Percentiles rank a stretch among this genome's conserved stretches.
These are phyloP conservation scores for Meda fulgida DNA, from an alignment of 2,797 vertebrate genomes.

Conservation along the genomic window DNA sequence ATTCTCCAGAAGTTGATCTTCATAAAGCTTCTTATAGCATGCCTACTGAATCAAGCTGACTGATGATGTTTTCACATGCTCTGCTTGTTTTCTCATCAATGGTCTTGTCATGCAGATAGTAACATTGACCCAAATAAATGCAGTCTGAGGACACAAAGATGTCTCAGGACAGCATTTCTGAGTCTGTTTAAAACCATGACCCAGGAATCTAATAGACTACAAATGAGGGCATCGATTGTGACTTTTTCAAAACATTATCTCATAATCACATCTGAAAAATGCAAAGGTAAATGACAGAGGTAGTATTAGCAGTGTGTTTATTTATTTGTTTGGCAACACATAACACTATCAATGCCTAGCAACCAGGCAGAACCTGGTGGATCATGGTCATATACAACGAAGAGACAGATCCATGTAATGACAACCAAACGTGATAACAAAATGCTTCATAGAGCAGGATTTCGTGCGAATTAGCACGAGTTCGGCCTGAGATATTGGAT, in stretches of 20 bases:
- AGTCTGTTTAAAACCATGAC: neutral
- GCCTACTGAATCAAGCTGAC: neutral
- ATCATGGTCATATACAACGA: neutral
- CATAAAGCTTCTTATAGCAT: neutral
- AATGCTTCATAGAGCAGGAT: neutral
- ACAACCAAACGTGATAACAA: neutral
- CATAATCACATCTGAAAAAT: conserved; percentile 1
- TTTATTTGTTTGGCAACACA: neutral
- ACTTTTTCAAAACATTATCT: neutral
- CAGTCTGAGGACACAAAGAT: neutral
- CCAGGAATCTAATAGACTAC: neutral
- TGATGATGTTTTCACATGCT: neutral
- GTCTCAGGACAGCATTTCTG: conserved; percentile 1
- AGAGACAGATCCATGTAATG: neutral
- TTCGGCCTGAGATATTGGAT: neutral
- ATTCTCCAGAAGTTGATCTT: neutral
- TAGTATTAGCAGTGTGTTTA: neutral
- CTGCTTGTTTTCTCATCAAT: neutral
- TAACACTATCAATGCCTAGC: neutral
- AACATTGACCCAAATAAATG: neutral
- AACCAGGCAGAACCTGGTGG: neutral
- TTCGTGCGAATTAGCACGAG: no score
- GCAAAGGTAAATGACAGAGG: neutral
- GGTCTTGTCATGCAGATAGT: neutral
- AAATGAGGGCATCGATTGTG: neutral